Percentiles rank a stretch among this genome's conserved stretches.
Evolutionary conservation across 1,140 invertebrate species (phyloP).

Genomic region (Archivesica marissinica): DNA sequence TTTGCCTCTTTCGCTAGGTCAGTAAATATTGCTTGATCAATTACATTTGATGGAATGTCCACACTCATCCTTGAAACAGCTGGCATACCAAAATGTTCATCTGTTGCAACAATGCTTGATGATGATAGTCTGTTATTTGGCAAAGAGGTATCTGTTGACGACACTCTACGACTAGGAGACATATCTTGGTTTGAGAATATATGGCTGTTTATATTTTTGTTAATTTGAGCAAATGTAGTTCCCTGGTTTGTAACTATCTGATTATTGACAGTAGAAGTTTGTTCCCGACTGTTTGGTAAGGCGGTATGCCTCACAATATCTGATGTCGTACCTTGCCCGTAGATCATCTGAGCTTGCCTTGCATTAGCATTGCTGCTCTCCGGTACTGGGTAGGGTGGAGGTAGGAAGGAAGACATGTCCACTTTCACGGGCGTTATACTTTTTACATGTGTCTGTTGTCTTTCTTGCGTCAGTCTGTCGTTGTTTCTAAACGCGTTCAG

Average conservation of each 20-base stretch:
- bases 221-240: not conserved
- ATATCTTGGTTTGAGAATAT: not conserved
- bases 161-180: not conserved
- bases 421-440: not conserved
- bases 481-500: constrained; percentile 6
- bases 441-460: not conserved
- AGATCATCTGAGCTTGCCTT: not conserved
- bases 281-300: not conserved
- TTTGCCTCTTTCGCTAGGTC: not conserved
- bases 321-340: not conserved
- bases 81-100: not conserved
- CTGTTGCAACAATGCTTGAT: constrained; percentile 3
- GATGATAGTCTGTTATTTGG: not conserved
- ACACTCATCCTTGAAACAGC: not conserved
- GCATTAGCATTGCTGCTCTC: not conserved
- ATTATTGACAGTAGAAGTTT: not conserved
- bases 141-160: not conserved
- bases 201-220: not conserved
- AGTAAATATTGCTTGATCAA: not conserved
- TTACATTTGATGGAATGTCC: not conserved
- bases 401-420: constrained; percentile 35
- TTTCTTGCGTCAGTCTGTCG: not conserved
- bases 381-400: constrained; percentile 12
- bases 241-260: not conserved
- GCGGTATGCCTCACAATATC: not conserved